phyloP scores from a whole-genome alignment of 2,888 invertebrate species.

The Hartigia nigra region DNA sequence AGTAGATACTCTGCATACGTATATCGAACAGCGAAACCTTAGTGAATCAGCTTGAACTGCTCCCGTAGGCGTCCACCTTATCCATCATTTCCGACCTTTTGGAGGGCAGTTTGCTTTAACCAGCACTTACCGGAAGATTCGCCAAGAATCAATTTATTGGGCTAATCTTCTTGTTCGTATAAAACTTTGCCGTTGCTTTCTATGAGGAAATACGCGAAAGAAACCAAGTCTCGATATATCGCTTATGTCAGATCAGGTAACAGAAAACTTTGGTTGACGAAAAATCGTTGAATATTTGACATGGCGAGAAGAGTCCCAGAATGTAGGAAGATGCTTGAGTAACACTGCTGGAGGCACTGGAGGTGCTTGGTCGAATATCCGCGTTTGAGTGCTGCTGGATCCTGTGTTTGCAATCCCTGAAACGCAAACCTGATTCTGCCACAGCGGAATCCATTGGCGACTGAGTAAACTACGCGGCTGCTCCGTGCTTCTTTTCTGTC shows the following conservation, averaged over 20 bases:
- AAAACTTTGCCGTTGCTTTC: background rate
- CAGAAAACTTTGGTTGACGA: background rate
- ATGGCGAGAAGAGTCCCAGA: background rate
- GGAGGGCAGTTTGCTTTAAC: too few species aligned
- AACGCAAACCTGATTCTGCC: conserved; percentile 33
- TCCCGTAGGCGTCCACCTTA: background rate
- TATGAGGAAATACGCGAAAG: background rate
- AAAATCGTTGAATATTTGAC: background rate
- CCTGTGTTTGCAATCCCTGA: conserved; percentile 20
- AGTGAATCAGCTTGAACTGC: background rate
- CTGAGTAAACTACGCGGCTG: conserved; percentile 33
- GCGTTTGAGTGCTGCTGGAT: background rate
- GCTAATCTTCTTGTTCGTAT: background rate
- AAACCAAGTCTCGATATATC: background rate
- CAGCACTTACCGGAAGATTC: background rate
- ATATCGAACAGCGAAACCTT: conserved; percentile 45
- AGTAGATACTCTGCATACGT: conserved; percentile 21
- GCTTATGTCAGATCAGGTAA: background rate
- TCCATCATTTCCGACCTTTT: too few species aligned
- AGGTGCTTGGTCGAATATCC: background rate
- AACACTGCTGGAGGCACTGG: background rate
- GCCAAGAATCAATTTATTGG: background rate
- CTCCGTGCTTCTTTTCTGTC: background rate
- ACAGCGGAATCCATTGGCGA: conserved; percentile 35
- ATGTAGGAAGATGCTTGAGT: background rate